Conservation (phyloP, 1,140 invertebrate genomes). For the Drosophila lacteicornis region DNA sequence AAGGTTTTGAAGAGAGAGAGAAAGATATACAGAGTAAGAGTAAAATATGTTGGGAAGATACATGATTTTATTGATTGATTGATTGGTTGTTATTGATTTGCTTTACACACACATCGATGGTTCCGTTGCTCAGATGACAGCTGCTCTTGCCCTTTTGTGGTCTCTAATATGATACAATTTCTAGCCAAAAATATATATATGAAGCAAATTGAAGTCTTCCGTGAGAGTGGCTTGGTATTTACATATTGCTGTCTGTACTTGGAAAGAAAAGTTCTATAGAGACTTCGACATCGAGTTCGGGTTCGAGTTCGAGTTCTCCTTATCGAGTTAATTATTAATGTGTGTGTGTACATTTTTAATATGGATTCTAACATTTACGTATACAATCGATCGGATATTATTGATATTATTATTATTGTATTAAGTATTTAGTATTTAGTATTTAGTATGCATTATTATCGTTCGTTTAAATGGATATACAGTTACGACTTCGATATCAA, state of each 20-base stretch:
- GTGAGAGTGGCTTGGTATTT: slow-evolving; percentile 45
- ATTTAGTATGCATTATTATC: slow-evolving; percentile 69
- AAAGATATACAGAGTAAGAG: slow-evolving; percentile 55
- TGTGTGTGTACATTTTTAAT: slow-evolving; percentile 68
- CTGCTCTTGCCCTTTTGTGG: slow-evolving; percentile 16
- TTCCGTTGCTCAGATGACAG: slow-evolving; percentile 24
- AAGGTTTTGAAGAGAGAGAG: slow-evolving; percentile 50
- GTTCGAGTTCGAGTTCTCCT: neutral
- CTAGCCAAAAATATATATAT: slow-evolving; percentile 54
- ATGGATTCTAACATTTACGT: slow-evolving; percentile 70
- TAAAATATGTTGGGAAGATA: slow-evolving; percentile 56
- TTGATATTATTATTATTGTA: slow-evolving; percentile 26
- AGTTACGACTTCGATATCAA: slow-evolving; percentile 78
- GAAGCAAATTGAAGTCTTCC: slow-evolving; percentile 53
- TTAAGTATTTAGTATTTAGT: slow-evolving; percentile 38
- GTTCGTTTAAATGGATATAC: slow-evolving; percentile 66
- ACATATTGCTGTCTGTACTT: slow-evolving; percentile 60
- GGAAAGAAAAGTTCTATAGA: slow-evolving; percentile 36
- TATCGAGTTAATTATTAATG: slow-evolving; percentile 21
- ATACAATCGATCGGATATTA: slow-evolving; percentile 54
- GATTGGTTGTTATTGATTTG: slow-evolving; percentile 28
- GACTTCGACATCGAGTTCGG: slow-evolving; percentile 20
- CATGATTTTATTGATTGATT: slow-evolving; percentile 42
- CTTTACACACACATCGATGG: slow-evolving; percentile 63
- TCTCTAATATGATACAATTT: slow-evolving; percentile 42